Base-by-base conservation (phyloP, 2,888 invertebrate genomes). In the Theretra japonica region DNA sequence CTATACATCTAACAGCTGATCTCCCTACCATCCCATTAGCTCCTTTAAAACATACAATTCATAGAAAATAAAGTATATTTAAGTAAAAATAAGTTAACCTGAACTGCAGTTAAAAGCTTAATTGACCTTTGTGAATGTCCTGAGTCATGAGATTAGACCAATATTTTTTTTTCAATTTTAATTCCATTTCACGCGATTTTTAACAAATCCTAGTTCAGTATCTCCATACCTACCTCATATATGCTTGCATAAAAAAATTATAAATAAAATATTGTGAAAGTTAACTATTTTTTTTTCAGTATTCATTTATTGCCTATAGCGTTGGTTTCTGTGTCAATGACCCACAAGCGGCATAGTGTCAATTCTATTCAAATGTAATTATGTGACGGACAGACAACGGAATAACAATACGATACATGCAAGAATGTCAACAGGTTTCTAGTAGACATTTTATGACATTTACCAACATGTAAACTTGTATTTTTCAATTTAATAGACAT, bases 291-390 rank as follows among this genome's bases (percentile, higher is more conserved):
- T 53, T 53, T 53, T n/a, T 41, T 41, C 41, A 41, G 15, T 41
- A 41, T 41, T 41, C 41, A 41, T 41, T 41, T 23, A 8, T 33
- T 17, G 23, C 65, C 41, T 17, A 23, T 33, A 21, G 6, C 11
- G 23, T 25, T 15, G 19, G 53, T 53, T 23, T 65, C 23, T 65
- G 65, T 65, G 48, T 65, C 65, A 65, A 65, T 48, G 65, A 65
- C 65, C 65, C 41, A 65, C 48, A 65, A 23, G 11, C 21, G 62
- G n/a, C 53, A 53, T 1, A 15, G 23, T 65, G 48, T 65, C 65
- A 48, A 48, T 65, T 65, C 65, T 65, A 48, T 65, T 65, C 65
- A 65, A 65, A 65, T 65, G 41, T 65, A 48, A 65, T 65, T 48
- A 65, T 48, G 41, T 41, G 62, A 21, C 21, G 41, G 21, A 41